phyloP scores from a whole-genome alignment of 2,797 vertebrate species.

The Pseudochirops cupreus region DNA sequence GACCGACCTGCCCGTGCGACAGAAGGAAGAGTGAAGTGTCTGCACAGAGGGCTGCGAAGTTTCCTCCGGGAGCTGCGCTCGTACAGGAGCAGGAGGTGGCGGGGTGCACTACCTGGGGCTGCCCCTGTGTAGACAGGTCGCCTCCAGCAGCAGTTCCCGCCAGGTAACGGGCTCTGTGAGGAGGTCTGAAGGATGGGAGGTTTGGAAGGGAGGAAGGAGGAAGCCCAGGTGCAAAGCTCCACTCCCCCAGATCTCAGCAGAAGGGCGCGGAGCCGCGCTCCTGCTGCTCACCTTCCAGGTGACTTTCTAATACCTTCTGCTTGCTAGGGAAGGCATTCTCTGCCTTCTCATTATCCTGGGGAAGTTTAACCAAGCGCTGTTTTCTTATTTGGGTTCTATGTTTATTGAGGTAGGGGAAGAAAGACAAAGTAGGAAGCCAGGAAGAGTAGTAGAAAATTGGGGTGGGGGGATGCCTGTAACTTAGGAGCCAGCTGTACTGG shows the following conservation, averaged over 20 bases:
- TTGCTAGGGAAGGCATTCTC: neutral
- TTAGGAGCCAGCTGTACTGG: neutral
- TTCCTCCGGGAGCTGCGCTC: slow-evolving; percentile 47
- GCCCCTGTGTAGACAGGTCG: neutral
- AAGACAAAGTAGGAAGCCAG: neutral
- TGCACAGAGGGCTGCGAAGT: slow-evolving; percentile 63
- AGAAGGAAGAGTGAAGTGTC: slow-evolving; percentile 37
- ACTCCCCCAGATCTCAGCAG: neutral
- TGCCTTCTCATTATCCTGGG: neutral
- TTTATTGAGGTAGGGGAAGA: neutral
- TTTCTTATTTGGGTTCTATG: neutral
- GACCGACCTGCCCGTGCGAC: neutral
- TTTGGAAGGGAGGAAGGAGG: no score
- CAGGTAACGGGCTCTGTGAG: slow-evolving; percentile 54
- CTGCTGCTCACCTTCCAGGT: slow-evolving; percentile 23
- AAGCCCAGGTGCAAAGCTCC: neutral
- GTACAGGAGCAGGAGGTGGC: neutral
- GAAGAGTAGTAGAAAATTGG: neutral
- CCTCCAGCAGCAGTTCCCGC: neutral
- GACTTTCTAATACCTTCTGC: neutral
- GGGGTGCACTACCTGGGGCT: neutral
- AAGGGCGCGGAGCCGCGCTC: neutral
- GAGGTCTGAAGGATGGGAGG: accelerated
- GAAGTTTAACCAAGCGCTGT: neutral
- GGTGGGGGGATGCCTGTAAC: neutral